phyloP scores from a whole-genome alignment of 2,888 invertebrate genomes.

The Megamerina dolium region DNA sequence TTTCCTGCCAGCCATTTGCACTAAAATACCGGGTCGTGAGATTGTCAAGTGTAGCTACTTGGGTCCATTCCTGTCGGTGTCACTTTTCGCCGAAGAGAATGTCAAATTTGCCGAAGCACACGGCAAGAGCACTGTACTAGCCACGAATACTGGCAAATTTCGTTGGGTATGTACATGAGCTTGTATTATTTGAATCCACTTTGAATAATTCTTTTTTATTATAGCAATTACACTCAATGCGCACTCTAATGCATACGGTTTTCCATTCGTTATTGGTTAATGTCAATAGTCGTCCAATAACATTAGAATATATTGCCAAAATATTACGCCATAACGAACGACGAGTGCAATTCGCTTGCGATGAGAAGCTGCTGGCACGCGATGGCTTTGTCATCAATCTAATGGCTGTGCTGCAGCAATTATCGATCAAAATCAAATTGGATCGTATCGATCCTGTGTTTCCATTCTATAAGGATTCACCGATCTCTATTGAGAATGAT shows the following conservation, averaged over 20 bases:
- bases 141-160: slow-evolving; percentile 33
- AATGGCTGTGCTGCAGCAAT: slow-evolving; percentile 80
- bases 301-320: slow-evolving; percentile 73
- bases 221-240: slow-evolving; percentile 71
- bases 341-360: slow-evolving; percentile 82
- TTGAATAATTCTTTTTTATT: no score
- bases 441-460: slow-evolving; percentile 86
- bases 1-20: slow-evolving; percentile 67
- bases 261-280: slow-evolving; percentile 80
- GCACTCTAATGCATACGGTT: slow-evolving; percentile 71
- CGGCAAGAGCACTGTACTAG: slow-evolving; percentile 37
- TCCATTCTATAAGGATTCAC: slow-evolving; percentile 74
- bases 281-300: slow-evolving; percentile 69
- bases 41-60: slow-evolving; percentile 77
- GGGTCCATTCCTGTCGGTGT: slow-evolving; percentile 87
- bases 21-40: slow-evolving; percentile 77
- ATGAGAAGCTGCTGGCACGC: slow-evolving; percentile 79
- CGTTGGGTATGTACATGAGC: slow-evolving; percentile 37
- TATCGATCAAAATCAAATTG: slow-evolving; percentile 83
- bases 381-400: slow-evolving; percentile 96
- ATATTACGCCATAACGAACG: slow-evolving; percentile 77
- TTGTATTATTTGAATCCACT: not conserved
- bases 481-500: slow-evolving; percentile 69
- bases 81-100: slow-evolving; percentile 90
- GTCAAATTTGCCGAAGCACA: slow-evolving; percentile 78